Evolutionary conservation across 2,888 invertebrate species (phyloP).

Genomic region (Agapetus fuscipes): DNA sequence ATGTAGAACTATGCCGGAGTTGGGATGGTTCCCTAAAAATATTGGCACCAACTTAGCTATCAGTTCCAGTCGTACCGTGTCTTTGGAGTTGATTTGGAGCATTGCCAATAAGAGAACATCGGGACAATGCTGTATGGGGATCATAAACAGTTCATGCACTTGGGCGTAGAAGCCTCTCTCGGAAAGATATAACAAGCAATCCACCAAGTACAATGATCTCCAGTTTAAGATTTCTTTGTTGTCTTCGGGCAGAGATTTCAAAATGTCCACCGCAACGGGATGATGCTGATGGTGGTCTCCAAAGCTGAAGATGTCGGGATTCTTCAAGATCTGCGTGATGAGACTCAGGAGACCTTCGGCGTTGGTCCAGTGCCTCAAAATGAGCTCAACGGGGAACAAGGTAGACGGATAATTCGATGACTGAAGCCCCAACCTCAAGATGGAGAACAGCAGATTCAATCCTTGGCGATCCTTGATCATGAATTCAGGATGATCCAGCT

Average conservation of each 20-base stretch:
- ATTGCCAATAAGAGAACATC: conserved; percentile 86
- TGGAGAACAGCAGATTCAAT: conserved; percentile 71
- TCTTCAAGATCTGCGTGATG: conserved; percentile 75
- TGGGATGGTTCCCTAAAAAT: conserved; percentile 92
- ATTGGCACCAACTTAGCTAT: conserved; percentile 82
- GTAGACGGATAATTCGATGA: conserved; percentile 59
- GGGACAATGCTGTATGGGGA: conserved; percentile 87
- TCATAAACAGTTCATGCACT: conserved; percentile 83
- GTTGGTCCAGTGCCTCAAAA: conserved; percentile 90
- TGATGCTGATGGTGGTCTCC: conserved; percentile 82
- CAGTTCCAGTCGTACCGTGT: conserved; percentile 76
- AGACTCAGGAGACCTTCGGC: conserved; percentile 88
- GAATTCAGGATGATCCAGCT: conserved; percentile 88
- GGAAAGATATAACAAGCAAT: conserved; percentile 75
- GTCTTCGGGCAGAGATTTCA: conserved; percentile 94
- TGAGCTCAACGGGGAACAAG: conserved; percentile 76
- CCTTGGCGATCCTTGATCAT: conserved; percentile 79
- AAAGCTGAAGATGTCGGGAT: conserved; percentile 90
- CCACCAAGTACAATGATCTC: conserved; percentile 88
- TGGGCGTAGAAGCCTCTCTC: conserved; percentile 77
- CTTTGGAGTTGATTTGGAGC: conserved; percentile 75
- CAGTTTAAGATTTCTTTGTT: conserved; percentile 89
- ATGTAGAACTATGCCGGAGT: conserved; percentile 92
- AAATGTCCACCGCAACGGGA: conserved; percentile 74
- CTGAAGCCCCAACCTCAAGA: conserved; percentile 72